These are phyloP conservation scores for Psilopsiagon aurifrons DNA, from an alignment of 2,113 vertebrate species.

Conservation along the genomic window DNA sequence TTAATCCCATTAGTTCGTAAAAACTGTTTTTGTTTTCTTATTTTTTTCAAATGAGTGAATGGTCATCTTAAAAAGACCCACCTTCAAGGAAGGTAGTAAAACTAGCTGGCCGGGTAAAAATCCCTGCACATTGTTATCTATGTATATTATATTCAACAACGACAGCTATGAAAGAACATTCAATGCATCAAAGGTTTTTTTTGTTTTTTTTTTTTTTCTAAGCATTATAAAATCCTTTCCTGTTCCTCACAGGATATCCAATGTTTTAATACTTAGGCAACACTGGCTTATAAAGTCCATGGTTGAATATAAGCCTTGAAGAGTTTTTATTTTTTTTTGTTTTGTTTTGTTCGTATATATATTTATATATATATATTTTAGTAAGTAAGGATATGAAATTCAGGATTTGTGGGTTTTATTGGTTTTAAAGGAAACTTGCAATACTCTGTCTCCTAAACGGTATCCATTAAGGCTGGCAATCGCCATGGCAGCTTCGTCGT, in stretches of 20 bases:
- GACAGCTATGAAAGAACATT: slow-evolving; percentile 91
- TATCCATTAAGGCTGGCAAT: slow-evolving; percentile 99
- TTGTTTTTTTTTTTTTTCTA: slow-evolving; percentile 83
- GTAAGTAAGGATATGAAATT: slow-evolving; percentile 91
- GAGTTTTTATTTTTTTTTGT: slow-evolving; percentile 93
- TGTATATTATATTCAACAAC: slow-evolving; percentile 90
- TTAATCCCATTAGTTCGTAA: slow-evolving; percentile 84
- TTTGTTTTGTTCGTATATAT: slow-evolving; percentile 81
- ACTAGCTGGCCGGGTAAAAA: slow-evolving; percentile 91
- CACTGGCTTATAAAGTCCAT: slow-evolving; percentile 99
- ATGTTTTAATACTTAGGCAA: slow-evolving; percentile 99
- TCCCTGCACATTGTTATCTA: slow-evolving; percentile 89
- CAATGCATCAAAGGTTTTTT: slow-evolving; percentile 90
- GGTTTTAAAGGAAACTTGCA: slow-evolving; percentile 99
- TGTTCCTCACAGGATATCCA: slow-evolving; percentile 92
- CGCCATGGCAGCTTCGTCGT: slow-evolving; percentile 99
- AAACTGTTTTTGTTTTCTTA: slow-evolving; percentile 84
- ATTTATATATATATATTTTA: slow-evolving; percentile 86
- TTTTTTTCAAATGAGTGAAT: slow-evolving; percentile 87
- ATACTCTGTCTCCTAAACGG: slow-evolving; percentile 97
- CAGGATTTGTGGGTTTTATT: slow-evolving; percentile 99
- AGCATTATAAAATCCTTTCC: slow-evolving; percentile 91
- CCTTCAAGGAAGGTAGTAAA: slow-evolving; percentile 99
- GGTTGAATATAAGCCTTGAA: slow-evolving; percentile 99
- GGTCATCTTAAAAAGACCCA: slow-evolving; percentile 93